Conservation (phyloP, 2,888 invertebrate genomes). For the Archaeoteleia sp. region DNA sequence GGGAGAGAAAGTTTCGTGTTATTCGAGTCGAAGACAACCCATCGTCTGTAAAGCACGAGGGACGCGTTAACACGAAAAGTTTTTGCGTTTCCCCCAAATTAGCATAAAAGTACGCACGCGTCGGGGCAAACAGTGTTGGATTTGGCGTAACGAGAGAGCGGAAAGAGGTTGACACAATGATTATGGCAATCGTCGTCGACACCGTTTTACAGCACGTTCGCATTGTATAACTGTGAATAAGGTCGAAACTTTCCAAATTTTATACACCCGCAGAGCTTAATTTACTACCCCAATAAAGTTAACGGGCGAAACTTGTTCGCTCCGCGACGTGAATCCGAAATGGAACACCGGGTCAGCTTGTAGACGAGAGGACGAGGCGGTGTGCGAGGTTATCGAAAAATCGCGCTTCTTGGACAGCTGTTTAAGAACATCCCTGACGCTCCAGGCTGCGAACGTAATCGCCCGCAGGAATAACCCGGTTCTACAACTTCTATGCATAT, state of each 20-base stretch:
- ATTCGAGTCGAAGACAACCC: conserved; percentile 28
- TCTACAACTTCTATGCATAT: conserved; percentile 3
- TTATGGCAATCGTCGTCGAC: conserved; percentile 32
- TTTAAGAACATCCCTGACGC: neutral
- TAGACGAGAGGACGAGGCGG: conserved; percentile 7
- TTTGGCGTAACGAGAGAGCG: conserved; percentile 15
- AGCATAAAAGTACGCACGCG: conserved; percentile 49
- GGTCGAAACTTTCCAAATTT: conserved; percentile 50
- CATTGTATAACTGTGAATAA: conserved; percentile 51
- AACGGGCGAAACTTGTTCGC: conserved; percentile 51
- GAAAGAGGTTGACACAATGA: conserved; percentile 51
- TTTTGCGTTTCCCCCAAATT: conserved; percentile 52
- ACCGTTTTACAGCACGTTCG: conserved; percentile 37
- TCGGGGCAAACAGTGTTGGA: conserved; percentile 31
- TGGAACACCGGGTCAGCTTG: conserved; percentile 17
- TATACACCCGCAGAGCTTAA: conserved; percentile 53
- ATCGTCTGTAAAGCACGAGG: conserved; percentile 37
- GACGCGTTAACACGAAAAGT: conserved; percentile 66
- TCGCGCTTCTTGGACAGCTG: conserved; percentile 30
- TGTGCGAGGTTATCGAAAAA: conserved; percentile 34
- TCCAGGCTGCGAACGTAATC: neutral
- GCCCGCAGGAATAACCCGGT: conserved; percentile 3
- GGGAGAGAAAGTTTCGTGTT: conserved; percentile 34
- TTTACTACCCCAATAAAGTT: conserved; percentile 53
- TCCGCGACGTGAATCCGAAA: conserved; percentile 48